Evolutionary conservation across 2,797 vertebrate species (phyloP).

Genomic region (Sebastes iracundus): DNA sequence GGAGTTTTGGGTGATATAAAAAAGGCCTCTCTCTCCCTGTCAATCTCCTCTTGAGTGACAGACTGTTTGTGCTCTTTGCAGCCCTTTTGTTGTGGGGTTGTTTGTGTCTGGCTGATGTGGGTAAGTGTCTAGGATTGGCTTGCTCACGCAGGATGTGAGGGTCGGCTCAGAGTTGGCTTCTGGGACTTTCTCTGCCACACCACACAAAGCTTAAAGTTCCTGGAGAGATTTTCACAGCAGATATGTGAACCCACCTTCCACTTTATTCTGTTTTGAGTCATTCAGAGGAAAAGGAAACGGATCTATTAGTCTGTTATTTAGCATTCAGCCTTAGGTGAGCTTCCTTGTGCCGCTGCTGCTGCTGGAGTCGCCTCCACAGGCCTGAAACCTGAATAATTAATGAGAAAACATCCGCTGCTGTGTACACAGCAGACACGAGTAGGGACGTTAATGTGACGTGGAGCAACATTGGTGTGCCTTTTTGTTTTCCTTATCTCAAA

Average conservation of each 20-base stretch:
- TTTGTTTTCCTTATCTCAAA: constrained; percentile 28
- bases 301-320: constrained; percentile 43
- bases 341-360: constrained; percentile 19
- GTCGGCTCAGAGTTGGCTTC: background rate
- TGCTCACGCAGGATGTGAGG: constrained; percentile 7
- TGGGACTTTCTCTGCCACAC: constrained; percentile 22
- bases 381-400: constrained; percentile 68
- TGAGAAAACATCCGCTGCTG: constrained; percentile 33
- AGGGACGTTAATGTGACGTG: constrained; percentile 19
- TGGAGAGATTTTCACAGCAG: constrained; percentile 24
- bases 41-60: constrained; percentile 61
- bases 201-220: constrained; percentile 15
- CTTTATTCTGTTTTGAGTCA: constrained; percentile 31
- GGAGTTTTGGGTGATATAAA: constrained; percentile 45
- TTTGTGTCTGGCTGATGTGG: constrained; percentile 56
- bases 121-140: constrained; percentile 41
- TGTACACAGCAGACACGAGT: constrained; percentile 27
- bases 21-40: constrained; percentile 25
- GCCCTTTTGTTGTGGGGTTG: constrained; percentile 36
- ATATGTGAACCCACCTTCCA: background rate
- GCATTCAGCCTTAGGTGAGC: constrained; percentile 26
- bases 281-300: constrained; percentile 12
- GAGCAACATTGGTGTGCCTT: background rate
- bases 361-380: constrained; percentile 24
- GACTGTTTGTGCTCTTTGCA: constrained; percentile 47